These are phyloP conservation scores for Suricata suricatta DNA, from an alignment of 2,113 vertebrate genomes.

Conservation along the genomic window DNA sequence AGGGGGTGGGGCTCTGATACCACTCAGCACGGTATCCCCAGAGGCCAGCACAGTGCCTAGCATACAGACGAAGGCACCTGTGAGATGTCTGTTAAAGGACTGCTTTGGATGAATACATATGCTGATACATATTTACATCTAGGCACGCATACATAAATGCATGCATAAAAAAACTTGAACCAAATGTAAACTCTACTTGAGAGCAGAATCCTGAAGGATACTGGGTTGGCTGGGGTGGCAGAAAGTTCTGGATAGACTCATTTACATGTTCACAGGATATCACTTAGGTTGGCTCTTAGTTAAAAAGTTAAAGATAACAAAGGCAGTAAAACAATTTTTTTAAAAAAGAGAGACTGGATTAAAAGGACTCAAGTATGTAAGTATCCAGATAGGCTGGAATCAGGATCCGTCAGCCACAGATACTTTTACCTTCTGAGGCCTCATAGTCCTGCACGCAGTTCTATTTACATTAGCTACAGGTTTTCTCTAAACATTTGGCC, in stretches of 20 bases:
- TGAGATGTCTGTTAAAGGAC: neutral
- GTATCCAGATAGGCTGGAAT: neutral
- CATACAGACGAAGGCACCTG: neutral
- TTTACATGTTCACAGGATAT: neutral
- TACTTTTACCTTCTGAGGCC: neutral
- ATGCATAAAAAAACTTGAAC: neutral
- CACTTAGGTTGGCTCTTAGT: neutral
- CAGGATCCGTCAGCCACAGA: neutral
- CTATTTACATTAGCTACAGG: neutral
- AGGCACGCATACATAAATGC: neutral
- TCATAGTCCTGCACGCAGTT: neutral
- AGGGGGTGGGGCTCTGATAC: neutral
- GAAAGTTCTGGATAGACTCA: neutral
- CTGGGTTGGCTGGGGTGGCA: neutral
- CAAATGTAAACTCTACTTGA: neutral
- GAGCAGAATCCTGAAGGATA: neutral
- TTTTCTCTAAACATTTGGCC: neutral
- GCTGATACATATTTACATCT: neutral
- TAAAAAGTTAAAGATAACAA: neutral
- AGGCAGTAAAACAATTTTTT: neutral
- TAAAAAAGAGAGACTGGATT: neutral
- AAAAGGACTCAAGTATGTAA: neutral
- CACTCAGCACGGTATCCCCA: neutral
- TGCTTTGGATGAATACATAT: neutral
- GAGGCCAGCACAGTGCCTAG: too few relatives aligned